Conservation (phyloP, 2,888 invertebrate genomes). For the Omphaloscelis lunosa region DNA sequence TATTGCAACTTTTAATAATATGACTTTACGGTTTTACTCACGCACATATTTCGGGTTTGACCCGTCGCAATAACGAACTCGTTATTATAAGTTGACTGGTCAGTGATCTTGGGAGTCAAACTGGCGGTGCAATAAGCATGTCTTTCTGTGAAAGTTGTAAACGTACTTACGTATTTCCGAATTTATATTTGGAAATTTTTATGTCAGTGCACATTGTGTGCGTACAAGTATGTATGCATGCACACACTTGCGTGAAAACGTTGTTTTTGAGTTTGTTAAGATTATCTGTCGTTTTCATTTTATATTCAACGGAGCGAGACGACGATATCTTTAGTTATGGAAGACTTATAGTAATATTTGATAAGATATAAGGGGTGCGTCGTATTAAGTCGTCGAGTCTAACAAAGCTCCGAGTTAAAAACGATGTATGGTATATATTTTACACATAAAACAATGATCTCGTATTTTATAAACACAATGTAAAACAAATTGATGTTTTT, state of each 20-base stretch:
- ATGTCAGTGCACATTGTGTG: not conserved
- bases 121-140: not conserved
- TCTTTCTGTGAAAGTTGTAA: conserved; percentile 2
- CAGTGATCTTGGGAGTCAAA: not conserved
- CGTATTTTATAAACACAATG: conserved; percentile 81
- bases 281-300: conserved; percentile 10
- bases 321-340: conserved; percentile 9
- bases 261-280: not conserved
- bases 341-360: not conserved
- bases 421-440: conserved; percentile 71
- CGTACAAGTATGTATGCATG: not conserved
- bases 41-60: not conserved
- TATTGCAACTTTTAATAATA: not conserved
- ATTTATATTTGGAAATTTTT: conserved; percentile 3
- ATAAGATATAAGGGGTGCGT: not conserved
- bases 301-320: conserved; percentile 9
- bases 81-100: not conserved
- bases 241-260: not conserved
- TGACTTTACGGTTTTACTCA: not conserved
- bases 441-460: conserved; percentile 88
- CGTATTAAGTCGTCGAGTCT: conserved; percentile 31
- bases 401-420: conserved; percentile 39
- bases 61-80: not conserved
- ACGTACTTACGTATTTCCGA: conserved; percentile 33
- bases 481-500: conserved; percentile 64